Conservation (phyloP, 2,797 vertebrate species). For the Helostoma temminkii region DNA sequence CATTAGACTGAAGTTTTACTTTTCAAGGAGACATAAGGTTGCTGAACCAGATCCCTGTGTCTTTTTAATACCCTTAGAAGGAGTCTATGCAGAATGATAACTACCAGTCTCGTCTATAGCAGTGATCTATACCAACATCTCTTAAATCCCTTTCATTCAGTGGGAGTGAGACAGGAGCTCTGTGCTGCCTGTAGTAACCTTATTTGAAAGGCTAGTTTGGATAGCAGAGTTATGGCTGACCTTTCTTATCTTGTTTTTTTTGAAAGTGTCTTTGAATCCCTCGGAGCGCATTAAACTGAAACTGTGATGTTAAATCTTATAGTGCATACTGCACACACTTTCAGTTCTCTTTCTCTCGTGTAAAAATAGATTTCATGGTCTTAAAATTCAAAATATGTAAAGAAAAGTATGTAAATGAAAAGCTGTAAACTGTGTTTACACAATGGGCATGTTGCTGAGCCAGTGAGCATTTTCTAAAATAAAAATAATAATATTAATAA, state of each 20-base stretch:
- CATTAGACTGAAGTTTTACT: constrained; percentile 13
- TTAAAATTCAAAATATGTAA: constrained; percentile 11
- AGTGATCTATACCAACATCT: constrained; percentile 49
- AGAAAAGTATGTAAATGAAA: not conserved
- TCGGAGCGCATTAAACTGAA: constrained; percentile 14
- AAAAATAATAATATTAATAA: too few species aligned
- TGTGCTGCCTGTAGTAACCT: constrained; percentile 25
- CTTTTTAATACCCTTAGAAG: constrained; percentile 34
- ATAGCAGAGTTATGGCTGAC: constrained; percentile 48
- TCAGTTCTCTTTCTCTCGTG: not conserved
- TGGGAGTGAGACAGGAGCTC: constrained; percentile 17
- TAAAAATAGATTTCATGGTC: not conserved
- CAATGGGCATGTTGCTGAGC: not conserved
- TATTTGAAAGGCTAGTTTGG: constrained; percentile 45
- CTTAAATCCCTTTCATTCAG: constrained; percentile 44
- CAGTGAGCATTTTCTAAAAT: not conserved
- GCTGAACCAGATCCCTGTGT: constrained; percentile 7
- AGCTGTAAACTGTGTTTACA: not conserved
- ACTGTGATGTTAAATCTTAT: constrained; percentile 17
- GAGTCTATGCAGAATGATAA: constrained; percentile 36
- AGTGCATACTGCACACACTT: constrained; percentile 1
- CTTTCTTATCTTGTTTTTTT: constrained; percentile 34
- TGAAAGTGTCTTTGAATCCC: constrained; percentile 31
- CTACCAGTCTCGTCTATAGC: constrained; percentile 35
- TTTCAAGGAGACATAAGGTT: constrained; percentile 16